Evolutionary conservation across 2,797 vertebrate species (phyloP), one percentile per base, ranked within the genome.

Genomic region (Pangasius mekongensis): DNA sequence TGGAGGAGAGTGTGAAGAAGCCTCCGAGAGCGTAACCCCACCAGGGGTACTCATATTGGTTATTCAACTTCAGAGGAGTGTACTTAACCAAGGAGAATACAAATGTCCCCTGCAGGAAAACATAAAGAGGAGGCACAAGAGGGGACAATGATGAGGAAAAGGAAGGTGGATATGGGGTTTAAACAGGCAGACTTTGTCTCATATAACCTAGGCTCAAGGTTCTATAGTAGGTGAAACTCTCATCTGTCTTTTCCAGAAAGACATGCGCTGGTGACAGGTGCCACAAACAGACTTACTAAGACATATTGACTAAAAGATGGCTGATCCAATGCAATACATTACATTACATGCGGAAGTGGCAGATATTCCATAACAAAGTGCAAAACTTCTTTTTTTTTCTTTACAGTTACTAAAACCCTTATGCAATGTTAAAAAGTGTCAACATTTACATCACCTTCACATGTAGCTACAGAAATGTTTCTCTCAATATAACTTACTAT

Each of bases 21-120:
- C 94, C 95, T 78, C 96, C 96, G 1, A 97, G 93, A 10, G 91
- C 58, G 11, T 96, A 96, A 69, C 96, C 96, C 96, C 96, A 97
- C 96, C 96, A 97, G n/a, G 96, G 96, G 86, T 96, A 97, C 82
- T 96, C 95, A 87, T 97, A 97, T 0, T 90, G 91, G 87, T 94
- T 94, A 94, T 95, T 96, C 83, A 96, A 94, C 89, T 94, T 96
- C 13, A 96, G 94, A 0, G 96, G 96, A 0, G 92, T 94, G 73
- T 96, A 94, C 92, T 95, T 96, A 64, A 95, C 84, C 90, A 97
- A 58, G 36, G 94, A 94, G 91, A 96, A 96, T 49, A 97, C 33
- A 89, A 97, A 94, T 2, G 94, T 97, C 47, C 91, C 94, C 96
- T 97, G 80, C 36, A 91, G 52, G 81, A 49, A 89, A 30, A 91